Evolutionary conservation across 92 coral and sea anemone species (phyloP), one percentile per base, ranked within the genome.

Genomic region (Zoanthus gigantus): DNA sequence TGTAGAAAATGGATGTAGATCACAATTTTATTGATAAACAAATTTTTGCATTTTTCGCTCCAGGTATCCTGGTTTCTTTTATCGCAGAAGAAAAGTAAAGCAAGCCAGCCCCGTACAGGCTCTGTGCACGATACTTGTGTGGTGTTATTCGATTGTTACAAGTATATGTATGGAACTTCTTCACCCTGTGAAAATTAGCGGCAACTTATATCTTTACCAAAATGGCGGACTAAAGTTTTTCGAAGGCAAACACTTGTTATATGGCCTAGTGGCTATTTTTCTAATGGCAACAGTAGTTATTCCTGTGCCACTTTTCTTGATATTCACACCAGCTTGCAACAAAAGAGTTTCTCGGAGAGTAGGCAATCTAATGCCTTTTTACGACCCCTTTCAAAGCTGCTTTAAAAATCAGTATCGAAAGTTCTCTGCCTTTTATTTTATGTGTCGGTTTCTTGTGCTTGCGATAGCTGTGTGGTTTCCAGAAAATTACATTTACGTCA

Each of bases 91-190:
- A 37, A 89, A 92, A 6, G n/a, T 23, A 5, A 63, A 7, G 9
- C 69, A 63, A 16, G 88, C 66, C 68, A 93, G 94, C 29, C 95
- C 96, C 6, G 88, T 94, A 90, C 95, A 98, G 31, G 97, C 98
- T 10, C 86, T 95, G n/a, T 97, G 99, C 71, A 97, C 98, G 17
- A 74, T 95, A 87, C 81, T 97, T 79, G 99, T 97, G 17, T 88
- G 95, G 54, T 97, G 98, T 63, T 97, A 97, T 76, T 90, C 98
- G 31, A 89, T 94, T 48, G 86, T 97, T 81, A 91, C 96, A 18
- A 52, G 88, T 10, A 90, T 93, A 76, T 92, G 97, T 9, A 86
- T 97, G 56, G 88, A 57, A 29, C 16, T 54, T 53, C 67, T 77
- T 77, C 48, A 31, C 17, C 61, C 37, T 54, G 82, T 18, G 12